Percentiles rank a stretch among this genome's conserved stretches.
Conservation (phyloP, 2,888 invertebrate species). For the Dicycla oo region DNA sequence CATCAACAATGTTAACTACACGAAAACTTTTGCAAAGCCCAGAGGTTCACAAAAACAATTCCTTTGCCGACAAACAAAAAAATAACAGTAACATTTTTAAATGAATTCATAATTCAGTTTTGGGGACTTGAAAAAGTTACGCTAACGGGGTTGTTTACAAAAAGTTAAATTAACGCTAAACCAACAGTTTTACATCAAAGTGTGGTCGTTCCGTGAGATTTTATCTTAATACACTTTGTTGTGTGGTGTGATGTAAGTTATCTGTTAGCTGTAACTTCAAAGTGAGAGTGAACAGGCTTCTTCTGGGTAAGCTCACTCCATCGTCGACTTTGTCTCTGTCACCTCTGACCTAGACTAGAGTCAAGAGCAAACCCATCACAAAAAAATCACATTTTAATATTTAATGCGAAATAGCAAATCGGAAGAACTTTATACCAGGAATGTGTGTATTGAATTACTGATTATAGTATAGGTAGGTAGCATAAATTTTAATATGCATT, state of each 20-base stretch:
- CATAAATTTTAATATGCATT: too few relatives aligned
- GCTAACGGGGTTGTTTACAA: constrained; percentile 68
- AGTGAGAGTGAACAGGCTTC: too few relatives aligned
- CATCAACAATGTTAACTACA: constrained; percentile 36
- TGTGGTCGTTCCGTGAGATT: constrained; percentile 18
- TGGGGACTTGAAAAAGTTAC: constrained; percentile 68
- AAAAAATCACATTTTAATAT: neutral
- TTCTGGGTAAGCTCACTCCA: too few relatives aligned
- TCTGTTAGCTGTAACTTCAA: too few relatives aligned
- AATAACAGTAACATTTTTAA: constrained; percentile 64
- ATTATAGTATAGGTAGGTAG: too few relatives aligned
- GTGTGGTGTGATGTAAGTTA: neutral
- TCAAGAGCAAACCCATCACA: too few relatives aligned
- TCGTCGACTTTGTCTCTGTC: too few relatives aligned
- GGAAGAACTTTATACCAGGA: too few relatives aligned
- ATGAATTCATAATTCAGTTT: constrained; percentile 78
- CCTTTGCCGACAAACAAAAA: constrained; percentile 66
- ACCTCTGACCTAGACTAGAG: too few relatives aligned
- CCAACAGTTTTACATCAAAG: constrained; percentile 57
- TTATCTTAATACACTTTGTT: constrained; percentile 3
- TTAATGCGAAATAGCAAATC: neutral
- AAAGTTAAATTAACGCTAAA: constrained; percentile 77
- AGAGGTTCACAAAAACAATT: constrained; percentile 62
- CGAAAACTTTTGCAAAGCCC: constrained; percentile 47
- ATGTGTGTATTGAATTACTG: too few relatives aligned